Base-by-base conservation (phyloP, 2,888 invertebrate genomes). In the Rosalia funebris region DNA sequence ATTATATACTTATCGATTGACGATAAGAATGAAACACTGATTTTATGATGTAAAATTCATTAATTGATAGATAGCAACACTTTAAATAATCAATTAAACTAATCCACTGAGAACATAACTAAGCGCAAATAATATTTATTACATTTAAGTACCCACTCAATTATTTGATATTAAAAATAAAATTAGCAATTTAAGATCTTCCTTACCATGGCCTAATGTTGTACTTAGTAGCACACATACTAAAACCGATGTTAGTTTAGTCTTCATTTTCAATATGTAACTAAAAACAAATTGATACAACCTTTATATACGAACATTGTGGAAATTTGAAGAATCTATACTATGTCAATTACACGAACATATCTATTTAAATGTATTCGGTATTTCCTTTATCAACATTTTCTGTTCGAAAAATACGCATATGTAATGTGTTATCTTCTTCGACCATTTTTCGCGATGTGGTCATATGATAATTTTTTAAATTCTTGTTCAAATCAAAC, bases 151-250 rank as follows among this genome's bases (percentile, higher is more conserved):
- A n/a, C n/a, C n/a, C n/a, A n/a, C n/a, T n/a, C n/a, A n/a, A n/a
- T n/a, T n/a, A n/a, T n/a, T n/a, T n/a, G n/a, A n/a, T n/a, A n/a
- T n/a, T n/a, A n/a, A n/a, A n/a, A n/a, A n/a, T n/a, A n/a, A n/a
- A n/a, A n/a, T n/a, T n/a, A n/a, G n/a, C n/a, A n/a, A n/a, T n/a
- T n/a, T n/a, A n/a, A n/a, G n/a, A n/a, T n/a, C n/a, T n/a, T 17
- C 31, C 71, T 69, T 62, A 71, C 71, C 71, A 62, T 68, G 71
- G n/a, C 61, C 70, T 19, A 71, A 47, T 15, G 71, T 68, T 50
- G 66, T 71, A 39, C 68, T 56, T 15, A 70, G 47, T 10, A 71
- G 56, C n/a, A 57, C 61, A 62, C 71, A 69, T 31, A 71, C 45
- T 47, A 70, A 63, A 60, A 71, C 57, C 57, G 71, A 65, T 63